Base-by-base conservation (phyloP, 2,797 vertebrate species). In the Mormyrus proboscirostris region DNA sequence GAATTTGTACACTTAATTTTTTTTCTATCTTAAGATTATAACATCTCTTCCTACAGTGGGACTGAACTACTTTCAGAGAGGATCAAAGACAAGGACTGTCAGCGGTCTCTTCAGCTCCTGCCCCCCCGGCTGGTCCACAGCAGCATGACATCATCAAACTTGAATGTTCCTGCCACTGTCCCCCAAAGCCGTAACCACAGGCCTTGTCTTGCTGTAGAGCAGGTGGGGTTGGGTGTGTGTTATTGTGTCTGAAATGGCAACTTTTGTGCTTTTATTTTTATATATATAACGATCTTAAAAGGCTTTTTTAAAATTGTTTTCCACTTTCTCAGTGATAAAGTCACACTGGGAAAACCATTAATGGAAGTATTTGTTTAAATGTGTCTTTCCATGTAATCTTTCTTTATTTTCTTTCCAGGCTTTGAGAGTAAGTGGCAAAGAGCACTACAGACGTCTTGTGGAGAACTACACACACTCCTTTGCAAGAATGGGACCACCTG, bases 361-460 rank as follows among this genome's bases (percentile, higher is more conserved):
- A n/a, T 85, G 41, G 22, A 85, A 59, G n/a, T 59, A 9, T 89
- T 89, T 55, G 8, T 57, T 57, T 33, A n/a, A 76, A 47, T 51
- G 2, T 10, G 29, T 14, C 62, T 25, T 47, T 22, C 49, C 3
- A 38, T 82, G 38, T 29, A 51, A n/a, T 88, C 0, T 91, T 25
- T 90, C 57, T 90, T 59, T 62, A 2, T 62, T 38, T 29, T 85
- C 47, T 12, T 53, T 90, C 79, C 2, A 97, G 96, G 91, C 95
- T 47, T 94, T 96, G 90, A 96, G 96, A 91, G 95, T 96, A 92
- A 95, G 95, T 19, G 92, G 95, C 89, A 94, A 95, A 88, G 95
- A 96, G 89, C 96, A 95, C 89, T 97, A 96, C 92, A 94, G 95
- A 79, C 95, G 94, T 47, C 73, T 97, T 89, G 91, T 97, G 89